Percentiles rank a stretch among this genome's conserved stretches.
Conservation (phyloP, 1,140 invertebrate species). For the Drosophila mojavensis region DNA sequence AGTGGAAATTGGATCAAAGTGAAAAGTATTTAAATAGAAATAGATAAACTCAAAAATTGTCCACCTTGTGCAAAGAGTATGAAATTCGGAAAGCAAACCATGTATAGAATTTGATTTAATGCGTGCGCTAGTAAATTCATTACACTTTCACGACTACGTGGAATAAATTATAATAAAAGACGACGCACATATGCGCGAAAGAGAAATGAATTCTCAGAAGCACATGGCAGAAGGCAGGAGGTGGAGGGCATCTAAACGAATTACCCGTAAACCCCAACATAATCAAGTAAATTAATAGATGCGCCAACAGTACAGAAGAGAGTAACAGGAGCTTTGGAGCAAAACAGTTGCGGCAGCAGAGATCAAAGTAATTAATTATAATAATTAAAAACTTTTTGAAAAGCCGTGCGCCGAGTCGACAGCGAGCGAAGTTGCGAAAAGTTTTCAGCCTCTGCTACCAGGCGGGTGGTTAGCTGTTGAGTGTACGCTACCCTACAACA, state of each 20-base stretch:
- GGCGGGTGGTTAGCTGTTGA: no score
- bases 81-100: not conserved
- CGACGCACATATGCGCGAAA: slow-evolving; percentile 12
- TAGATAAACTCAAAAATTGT: not conserved
- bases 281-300: slow-evolving; percentile 81
- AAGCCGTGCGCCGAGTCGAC: slow-evolving; percentile 42
- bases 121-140: slow-evolving; percentile 65
- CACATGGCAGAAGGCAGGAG: slow-evolving; percentile 6
- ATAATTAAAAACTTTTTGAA: slow-evolving; percentile 78
- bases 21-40: not conserved
- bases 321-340: slow-evolving; percentile 13
- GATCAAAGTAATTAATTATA: slow-evolving; percentile 83
- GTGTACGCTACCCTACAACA: no score
- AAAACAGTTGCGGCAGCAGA: slow-evolving; percentile 50
- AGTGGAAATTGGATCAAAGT: not conserved
- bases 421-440: slow-evolving; percentile 46
- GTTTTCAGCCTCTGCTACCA: slow-evolving; percentile 33
- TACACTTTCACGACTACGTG: slow-evolving; percentile 70
- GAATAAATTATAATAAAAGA: slow-evolving; percentile 69
- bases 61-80: no score
- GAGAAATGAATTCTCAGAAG: not conserved
- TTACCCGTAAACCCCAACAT: slow-evolving; percentile 69
- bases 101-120: slow-evolving; percentile 31
- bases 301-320: slow-evolving; percentile 39
- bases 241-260: slow-evolving; percentile 43